A percentile compares a stretch with the other conserved stretches of the same genome.
Conservation (phyloP, 2,113 vertebrate species). For the Cyrtonyx montezumae region DNA sequence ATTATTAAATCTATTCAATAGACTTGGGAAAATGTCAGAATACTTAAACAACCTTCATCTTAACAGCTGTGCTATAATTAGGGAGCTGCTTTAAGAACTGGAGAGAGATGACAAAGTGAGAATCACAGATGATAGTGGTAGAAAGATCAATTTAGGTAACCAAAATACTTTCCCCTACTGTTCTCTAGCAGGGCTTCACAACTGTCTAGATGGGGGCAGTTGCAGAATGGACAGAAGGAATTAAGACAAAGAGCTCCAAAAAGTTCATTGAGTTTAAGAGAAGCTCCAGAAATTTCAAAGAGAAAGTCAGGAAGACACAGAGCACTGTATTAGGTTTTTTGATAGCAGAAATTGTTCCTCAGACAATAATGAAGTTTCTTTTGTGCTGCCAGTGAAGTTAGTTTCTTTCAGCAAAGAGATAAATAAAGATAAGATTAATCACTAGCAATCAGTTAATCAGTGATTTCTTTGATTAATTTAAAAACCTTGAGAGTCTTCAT, state of each 20-base stretch:
- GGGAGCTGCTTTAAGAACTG: background rate
- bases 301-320: background rate
- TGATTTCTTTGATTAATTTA: background rate
- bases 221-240: background rate
- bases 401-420: background rate
- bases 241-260: background rate
- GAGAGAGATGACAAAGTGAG: background rate
- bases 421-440: background rate
- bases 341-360: background rate
- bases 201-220: background rate
- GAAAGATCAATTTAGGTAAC: background rate
- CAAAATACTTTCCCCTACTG: background rate
- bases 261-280: background rate
- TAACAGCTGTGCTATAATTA: background rate
- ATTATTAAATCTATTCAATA: background rate
- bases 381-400: background rate
- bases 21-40: conserved; percentile 36
- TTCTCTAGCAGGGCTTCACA: background rate
- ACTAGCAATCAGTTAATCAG: background rate
- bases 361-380: background rate
- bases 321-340: fast-evolving
- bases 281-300: background rate
- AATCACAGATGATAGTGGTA: background rate
- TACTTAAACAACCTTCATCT: background rate
- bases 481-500: background rate